Conservation (phyloP, 2,797 vertebrate species). For the Pipistrellus pipistrellus region DNA sequence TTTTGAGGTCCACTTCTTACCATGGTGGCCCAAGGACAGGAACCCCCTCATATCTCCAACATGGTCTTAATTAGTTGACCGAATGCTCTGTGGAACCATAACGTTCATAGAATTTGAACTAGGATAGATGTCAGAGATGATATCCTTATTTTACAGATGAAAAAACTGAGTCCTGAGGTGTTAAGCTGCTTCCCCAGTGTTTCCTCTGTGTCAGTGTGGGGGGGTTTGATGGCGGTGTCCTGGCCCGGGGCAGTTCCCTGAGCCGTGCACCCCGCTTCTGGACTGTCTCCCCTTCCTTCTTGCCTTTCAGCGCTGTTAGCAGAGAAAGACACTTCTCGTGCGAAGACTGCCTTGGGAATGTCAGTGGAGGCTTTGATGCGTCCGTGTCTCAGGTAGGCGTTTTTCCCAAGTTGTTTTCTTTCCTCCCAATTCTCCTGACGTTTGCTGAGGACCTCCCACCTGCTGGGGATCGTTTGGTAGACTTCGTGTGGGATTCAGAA, state of each 20-base stretch:
- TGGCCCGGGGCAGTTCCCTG: neutral
- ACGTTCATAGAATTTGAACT: neutral
- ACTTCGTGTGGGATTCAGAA: neutral
- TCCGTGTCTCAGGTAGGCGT: conserved; percentile 93
- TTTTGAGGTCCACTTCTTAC: neutral
- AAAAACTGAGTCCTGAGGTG: neutral
- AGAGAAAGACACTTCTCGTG: conserved; percentile 97
- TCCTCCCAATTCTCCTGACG: neutral
- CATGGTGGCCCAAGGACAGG: neutral
- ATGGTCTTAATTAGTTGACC: neutral
- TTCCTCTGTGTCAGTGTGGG: neutral
- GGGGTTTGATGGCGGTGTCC: neutral
- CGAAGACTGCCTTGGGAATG: conserved; percentile 95
- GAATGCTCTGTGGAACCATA: neutral
- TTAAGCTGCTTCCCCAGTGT: neutral
- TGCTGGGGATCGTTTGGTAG: neutral
- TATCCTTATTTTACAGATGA: neutral
- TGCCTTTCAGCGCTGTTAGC: conserved; percentile 90
- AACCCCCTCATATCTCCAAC: neutral
- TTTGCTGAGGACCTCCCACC: neutral
- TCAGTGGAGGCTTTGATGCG: conserved; percentile 97
- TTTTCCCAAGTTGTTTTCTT: neutral
- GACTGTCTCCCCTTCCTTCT: neutral
- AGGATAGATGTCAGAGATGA: neutral
- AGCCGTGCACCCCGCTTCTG: neutral